phyloP scores from a whole-genome alignment of 2,113 vertebrate genomes.

The Ictalurus punctatus region DNA sequence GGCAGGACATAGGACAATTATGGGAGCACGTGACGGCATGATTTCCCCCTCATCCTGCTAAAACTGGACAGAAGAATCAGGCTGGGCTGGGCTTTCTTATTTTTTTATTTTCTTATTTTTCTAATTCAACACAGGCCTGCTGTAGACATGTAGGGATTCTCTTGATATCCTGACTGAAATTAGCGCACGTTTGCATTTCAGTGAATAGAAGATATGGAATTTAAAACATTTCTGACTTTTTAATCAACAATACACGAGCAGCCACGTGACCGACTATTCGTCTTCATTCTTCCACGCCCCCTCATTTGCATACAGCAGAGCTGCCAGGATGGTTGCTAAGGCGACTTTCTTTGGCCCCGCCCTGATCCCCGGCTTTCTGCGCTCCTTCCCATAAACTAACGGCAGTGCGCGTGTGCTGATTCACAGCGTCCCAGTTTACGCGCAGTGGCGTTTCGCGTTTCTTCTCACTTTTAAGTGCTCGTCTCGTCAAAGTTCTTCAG shows the following conservation, averaged over 20 bases:
- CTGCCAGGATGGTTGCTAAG: slow-evolving; percentile 57
- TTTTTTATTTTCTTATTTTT: too few species aligned
- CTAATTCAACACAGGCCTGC: not conserved
- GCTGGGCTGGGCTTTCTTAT: not conserved
- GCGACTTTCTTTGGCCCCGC: slow-evolving; percentile 50
- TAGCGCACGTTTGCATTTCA: not conserved
- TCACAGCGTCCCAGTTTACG: slow-evolving; percentile 19
- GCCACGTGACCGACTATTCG: not conserved
- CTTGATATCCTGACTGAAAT: not conserved
- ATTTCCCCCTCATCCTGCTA: not conserved
- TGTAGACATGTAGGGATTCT: not conserved
- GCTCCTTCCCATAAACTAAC: not conserved
- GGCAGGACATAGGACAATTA: not conserved
- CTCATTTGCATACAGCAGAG: slow-evolving; percentile 45
- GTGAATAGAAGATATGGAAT: not conserved
- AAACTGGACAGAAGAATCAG: not conserved
- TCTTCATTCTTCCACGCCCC: slow-evolving; percentile 33
- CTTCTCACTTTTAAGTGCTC: not conserved
- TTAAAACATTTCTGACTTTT: too few species aligned
- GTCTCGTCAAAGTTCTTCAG: not conserved
- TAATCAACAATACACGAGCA: not conserved
- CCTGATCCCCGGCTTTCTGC: slow-evolving; percentile 16
- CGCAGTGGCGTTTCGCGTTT: slow-evolving; percentile 22
- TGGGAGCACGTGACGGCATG: not conserved
- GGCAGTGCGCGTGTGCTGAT: slow-evolving; percentile 20